Conservation (phyloP, 1,140 invertebrate species). For the Philopotamus ludificatus region DNA sequence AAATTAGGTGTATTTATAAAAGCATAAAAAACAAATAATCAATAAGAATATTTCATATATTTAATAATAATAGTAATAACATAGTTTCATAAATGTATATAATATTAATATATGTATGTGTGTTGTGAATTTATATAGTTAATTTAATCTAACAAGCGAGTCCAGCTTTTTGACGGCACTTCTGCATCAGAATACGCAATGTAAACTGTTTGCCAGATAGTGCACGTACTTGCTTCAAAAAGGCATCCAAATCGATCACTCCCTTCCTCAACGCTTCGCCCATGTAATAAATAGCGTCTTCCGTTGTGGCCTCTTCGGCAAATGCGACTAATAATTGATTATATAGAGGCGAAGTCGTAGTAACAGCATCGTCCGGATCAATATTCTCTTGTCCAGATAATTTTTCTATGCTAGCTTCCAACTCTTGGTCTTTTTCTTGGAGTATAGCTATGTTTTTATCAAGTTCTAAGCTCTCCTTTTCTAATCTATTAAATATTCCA, state of each 20-base stretch:
- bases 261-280: constrained; percentile 92
- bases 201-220: constrained; percentile 95
- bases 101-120: no score
- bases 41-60: no score
- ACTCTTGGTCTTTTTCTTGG: constrained; percentile 82
- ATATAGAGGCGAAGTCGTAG: constrained; percentile 93
- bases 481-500: constrained; percentile 75
- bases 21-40: no score
- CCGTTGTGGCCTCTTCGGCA: constrained; percentile 96
- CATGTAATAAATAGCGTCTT: constrained; percentile 98
- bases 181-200: constrained; percentile 90
- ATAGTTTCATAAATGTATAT: no score
- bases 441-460: constrained; percentile 82
- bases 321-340: constrained; percentile 95
- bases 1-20: no score
- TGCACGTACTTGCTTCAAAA: constrained; percentile 94
- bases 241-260: constrained; percentile 93
- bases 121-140: neutral
- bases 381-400: constrained; percentile 77
- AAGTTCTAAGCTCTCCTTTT: constrained; percentile 81
- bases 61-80: no score
- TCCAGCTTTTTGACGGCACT: constrained; percentile 94
- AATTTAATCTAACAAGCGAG: constrained; percentile 61
- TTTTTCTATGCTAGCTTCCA: constrained; percentile 78
- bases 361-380: constrained; percentile 95